Percentiles rank a stretch among this genome's conserved stretches.
Evolutionary conservation across 2,797 vertebrate genomes (phyloP).

Genomic region (Xenopus petersii): DNA sequence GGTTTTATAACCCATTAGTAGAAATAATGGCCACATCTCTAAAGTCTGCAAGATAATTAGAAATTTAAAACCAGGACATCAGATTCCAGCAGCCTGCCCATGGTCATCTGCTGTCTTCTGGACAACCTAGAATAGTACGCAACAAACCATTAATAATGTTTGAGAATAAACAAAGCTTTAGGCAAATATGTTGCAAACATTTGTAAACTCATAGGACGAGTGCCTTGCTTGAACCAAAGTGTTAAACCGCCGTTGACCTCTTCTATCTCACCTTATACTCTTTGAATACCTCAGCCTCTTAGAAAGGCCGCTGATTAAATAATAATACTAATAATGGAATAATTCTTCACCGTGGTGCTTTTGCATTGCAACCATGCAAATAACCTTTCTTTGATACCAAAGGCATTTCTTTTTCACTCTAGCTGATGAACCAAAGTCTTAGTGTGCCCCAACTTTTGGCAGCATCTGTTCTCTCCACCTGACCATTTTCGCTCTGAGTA

Average conservation of each 20-base stretch:
- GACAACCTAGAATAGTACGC: conserved; percentile 13
- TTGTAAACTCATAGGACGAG: conserved; percentile 97
- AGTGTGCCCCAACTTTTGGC: conserved; percentile 27
- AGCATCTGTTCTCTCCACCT: conserved; percentile 60
- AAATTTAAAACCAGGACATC: conserved; percentile 15
- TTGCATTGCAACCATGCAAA: conserved; percentile 97
- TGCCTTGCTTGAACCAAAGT: conserved; percentile 99
- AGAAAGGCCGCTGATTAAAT: conserved; percentile 93
- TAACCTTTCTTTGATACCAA: conserved; percentile 92
- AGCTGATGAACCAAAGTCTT: conserved; percentile 93
- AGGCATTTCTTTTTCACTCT: conserved; percentile 83
- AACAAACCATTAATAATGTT: conserved; percentile 53
- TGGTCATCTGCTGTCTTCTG: conserved; percentile 35
- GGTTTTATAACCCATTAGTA: background rate
- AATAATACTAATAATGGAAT: conserved; percentile 74
- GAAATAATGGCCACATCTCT: background rate
- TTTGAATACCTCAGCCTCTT: conserved; percentile 99
- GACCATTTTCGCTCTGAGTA: conserved; percentile 55
- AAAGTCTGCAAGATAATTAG: background rate
- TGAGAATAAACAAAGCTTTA: conserved; percentile 70
- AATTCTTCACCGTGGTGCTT: conserved; percentile 95
- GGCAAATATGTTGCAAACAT: conserved; percentile 85
- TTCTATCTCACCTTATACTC: conserved; percentile 86
- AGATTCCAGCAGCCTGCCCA: conserved; percentile 14
- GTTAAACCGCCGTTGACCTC: conserved; percentile 99